Evolutionary conservation across 1,140 invertebrate genomes (phyloP), one percentile per base, ranked within the genome.

Genomic region (Stegodyphus mimosarum): DNA sequence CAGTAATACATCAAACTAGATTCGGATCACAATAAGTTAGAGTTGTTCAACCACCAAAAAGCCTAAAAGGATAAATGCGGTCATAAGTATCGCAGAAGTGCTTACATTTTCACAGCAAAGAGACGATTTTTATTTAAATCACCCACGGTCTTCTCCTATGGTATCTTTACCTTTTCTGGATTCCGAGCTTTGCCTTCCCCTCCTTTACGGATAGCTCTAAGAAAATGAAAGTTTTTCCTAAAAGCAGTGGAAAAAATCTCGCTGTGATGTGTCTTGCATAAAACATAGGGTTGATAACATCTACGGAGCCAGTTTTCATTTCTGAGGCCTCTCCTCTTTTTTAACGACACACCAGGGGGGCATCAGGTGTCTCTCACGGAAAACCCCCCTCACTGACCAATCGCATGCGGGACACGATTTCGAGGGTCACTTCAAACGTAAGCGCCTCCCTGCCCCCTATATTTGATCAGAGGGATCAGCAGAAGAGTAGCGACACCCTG

Each of bases 291-390:
- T 15, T 6, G 51, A 18, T 15, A 60, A 9, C 55, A 60, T 60
- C 55, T 60, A 11, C 55, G 55, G 55, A 60, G 64, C 17, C 78
- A 60, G 78, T 81, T 81, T 81, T 81, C 69, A 80, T 80, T 80
- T 80, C 52, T 55, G 17, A 66, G 33, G 33, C 33, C 33, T 33
- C 33, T 33, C 75, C 49, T 52, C 63, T 77, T 77, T 63, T 81
- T 60, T 81, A 81, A 81, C 78, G 78, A 81, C 55, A 67, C 78
- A 72, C 80, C 60, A 67, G 80, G 55, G 60, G 80, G 80, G 80
- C 80, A 83, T 83, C 80, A 83, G 80, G 80, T 83, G 80, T 74
- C 71, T 49, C 64, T 74, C 71, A 73, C 70, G 60, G 55, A 49
- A 74, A 66, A 70, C 48, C 78, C 64, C 78, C 33, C 63, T 81